A percentile compares a stretch with the other conserved stretches of the same genome.
Evolutionary conservation across 2,113 vertebrate species (phyloP).

Genomic region (Poeciliopsis prolifica): DNA sequence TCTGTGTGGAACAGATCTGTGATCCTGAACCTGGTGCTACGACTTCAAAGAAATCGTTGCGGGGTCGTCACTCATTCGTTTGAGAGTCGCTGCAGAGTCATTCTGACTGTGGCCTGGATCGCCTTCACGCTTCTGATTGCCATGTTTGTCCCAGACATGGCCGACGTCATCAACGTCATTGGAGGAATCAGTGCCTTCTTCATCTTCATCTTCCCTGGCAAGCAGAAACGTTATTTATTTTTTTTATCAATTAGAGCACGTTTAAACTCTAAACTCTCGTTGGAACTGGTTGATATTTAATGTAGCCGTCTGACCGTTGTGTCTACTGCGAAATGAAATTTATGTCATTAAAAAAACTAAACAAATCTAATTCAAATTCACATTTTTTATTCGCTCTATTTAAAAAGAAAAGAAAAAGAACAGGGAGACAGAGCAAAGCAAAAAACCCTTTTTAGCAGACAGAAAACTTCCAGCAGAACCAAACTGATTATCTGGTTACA

Average conservation of each 20-base stretch:
- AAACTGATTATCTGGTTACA: too few relatives aligned
- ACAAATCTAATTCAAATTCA: too few relatives aligned
- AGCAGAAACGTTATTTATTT: background rate
- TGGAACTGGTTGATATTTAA: background rate
- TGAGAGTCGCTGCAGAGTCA: constrained; percentile 75
- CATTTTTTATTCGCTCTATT: too few relatives aligned
- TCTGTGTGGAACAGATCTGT: constrained; percentile 81
- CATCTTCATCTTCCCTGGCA: constrained; percentile 97
- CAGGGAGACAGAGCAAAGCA: too few relatives aligned
- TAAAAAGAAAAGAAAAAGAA: too few relatives aligned
- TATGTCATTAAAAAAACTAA: too few relatives aligned
- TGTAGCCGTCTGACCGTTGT: background rate
- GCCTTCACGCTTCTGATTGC: constrained; percentile 82
- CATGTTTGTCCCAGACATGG: constrained; percentile 90
- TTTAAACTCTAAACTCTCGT: too few relatives aligned
- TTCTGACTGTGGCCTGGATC: constrained; percentile 87
- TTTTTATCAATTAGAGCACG: too few relatives aligned
- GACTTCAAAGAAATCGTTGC: constrained; percentile 44
- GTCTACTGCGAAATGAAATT: too few relatives aligned
- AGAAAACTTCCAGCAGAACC: too few relatives aligned
- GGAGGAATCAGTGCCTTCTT: constrained; percentile 94
- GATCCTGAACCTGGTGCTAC: constrained; percentile 82
- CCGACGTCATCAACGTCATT: constrained; percentile 87
- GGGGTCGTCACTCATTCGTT: constrained; percentile 26
- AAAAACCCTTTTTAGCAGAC: too few relatives aligned